Conservation (phyloP, 2,888 invertebrate genomes). For the Nezara viridula region DNA sequence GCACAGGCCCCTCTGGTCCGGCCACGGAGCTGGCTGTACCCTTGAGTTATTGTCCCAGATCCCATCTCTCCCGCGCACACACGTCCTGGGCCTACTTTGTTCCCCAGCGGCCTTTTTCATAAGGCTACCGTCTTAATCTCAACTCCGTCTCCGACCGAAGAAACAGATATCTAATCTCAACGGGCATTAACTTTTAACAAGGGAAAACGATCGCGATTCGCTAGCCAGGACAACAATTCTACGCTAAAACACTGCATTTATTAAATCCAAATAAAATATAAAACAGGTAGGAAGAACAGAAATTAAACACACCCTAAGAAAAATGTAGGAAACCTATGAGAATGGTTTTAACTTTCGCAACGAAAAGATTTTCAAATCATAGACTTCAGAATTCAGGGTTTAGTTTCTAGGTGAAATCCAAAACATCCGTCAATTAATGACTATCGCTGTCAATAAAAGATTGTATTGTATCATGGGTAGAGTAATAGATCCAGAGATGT, state of each 20-base stretch:
- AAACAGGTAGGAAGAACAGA: not conserved
- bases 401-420: too few species aligned
- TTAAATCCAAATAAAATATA: not conserved
- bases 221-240: not conserved
- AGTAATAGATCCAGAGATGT: too few species aligned
- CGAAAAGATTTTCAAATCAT: too few species aligned
- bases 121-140: slow-evolving; percentile 43
- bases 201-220: slow-evolving; percentile 2
- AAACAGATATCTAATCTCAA: not conserved
- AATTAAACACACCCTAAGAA: too few species aligned
- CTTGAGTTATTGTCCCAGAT: slow-evolving; percentile 54
- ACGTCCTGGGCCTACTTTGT: slow-evolving; percentile 4
- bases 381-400: too few species aligned
- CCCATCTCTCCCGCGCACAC: slow-evolving; percentile 42
- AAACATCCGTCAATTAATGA: too few species aligned
- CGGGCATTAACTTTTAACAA: slow-evolving; percentile 13
- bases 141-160: slow-evolving; percentile 16
- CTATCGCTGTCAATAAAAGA: too few species aligned
- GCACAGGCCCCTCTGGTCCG: not conserved
- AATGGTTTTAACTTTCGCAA: too few species aligned
- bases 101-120: slow-evolving; percentile 36
- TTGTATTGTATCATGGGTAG: too few species aligned
- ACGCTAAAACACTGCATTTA: not conserved
- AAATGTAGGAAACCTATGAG: too few species aligned
- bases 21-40: slow-evolving; percentile 25